Evolutionary conservation across 2,888 invertebrate species (phyloP).

Genomic region (Agriotes lineatus): DNA sequence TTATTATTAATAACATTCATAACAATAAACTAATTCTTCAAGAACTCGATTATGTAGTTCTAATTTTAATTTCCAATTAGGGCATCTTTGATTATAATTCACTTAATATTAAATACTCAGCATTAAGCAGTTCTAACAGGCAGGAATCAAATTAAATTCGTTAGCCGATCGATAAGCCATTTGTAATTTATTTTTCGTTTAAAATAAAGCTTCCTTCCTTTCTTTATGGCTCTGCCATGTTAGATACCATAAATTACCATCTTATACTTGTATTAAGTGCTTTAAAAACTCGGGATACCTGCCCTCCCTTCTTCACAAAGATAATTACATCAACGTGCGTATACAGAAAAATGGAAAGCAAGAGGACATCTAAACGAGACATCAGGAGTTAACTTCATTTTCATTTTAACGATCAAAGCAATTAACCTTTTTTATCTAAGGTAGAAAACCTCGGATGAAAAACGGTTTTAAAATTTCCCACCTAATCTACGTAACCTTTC

Average conservation of each 20-base stretch:
- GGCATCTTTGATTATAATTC: too few relatives aligned
- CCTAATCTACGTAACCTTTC: neutral
- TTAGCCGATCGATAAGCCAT: too few relatives aligned
- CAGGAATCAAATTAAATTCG: too few relatives aligned
- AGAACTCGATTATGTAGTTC: too few relatives aligned
- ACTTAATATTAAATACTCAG: too few relatives aligned
- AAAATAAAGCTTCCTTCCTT: neutral
- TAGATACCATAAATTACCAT: neutral
- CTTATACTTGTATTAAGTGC: constrained; percentile 1
- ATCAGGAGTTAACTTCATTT: constrained; percentile 18
- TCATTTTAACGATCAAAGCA: constrained; percentile 22
- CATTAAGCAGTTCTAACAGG: too few relatives aligned
- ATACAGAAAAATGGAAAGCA: constrained; percentile 16
- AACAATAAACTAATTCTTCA: too few relatives aligned
- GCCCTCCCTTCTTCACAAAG: neutral
- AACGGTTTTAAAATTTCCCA: neutral
- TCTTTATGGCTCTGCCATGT: neutral
- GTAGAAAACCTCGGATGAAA: neutral
- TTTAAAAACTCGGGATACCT: constrained; percentile 13
- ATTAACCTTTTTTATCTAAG: constrained; percentile 19
- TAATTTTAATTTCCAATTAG: too few relatives aligned
- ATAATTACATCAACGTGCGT: constrained; percentile 7
- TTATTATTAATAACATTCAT: too few relatives aligned
- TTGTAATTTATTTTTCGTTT: too few relatives aligned
- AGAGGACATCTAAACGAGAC: constrained; percentile 21